Conservation (phyloP, 2,797 vertebrate genomes). For the Malacoraja senta region DNA sequence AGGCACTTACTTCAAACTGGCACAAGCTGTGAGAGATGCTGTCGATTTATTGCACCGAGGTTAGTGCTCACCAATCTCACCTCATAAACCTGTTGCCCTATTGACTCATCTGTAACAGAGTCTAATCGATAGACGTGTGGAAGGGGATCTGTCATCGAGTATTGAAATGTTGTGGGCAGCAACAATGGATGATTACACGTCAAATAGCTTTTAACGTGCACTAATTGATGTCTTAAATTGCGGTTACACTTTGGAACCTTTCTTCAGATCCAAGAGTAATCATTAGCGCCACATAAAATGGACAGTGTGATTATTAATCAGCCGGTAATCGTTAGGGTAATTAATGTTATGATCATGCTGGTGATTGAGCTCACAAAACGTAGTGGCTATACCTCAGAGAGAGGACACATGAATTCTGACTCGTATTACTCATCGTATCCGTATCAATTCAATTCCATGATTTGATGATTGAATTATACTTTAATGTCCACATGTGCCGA, state of each 20-base stretch:
- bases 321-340: conserved; percentile 1
- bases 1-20: conserved; percentile 25
- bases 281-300: not conserved
- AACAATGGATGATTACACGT: not conserved
- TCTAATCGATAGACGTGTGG: not conserved
- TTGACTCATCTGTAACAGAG: not conserved
- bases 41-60: conserved; percentile 4
- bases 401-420: conserved; percentile 8
- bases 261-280: not conserved
- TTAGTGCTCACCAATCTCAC: not conserved
- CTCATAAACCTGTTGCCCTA: conserved; percentile 21
- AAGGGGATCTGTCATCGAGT: not conserved
- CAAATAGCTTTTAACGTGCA: not conserved
- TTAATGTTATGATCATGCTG: conserved; percentile 1
- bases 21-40: conserved; percentile 24
- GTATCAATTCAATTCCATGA: not conserved
- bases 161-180: not conserved
- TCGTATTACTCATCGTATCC: not conserved
- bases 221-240: not conserved
- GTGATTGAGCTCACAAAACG: not conserved
- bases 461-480: too few species aligned
- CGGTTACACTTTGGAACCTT: not conserved
- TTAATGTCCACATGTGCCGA: too few species aligned
- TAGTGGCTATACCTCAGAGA: not conserved
- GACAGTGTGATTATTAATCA: conserved; percentile 27